A percentile compares a stretch with the other conserved stretches of the same genome.
Conservation (phyloP, 2,113 vertebrate genomes). For the Chaetodon auriga region DNA sequence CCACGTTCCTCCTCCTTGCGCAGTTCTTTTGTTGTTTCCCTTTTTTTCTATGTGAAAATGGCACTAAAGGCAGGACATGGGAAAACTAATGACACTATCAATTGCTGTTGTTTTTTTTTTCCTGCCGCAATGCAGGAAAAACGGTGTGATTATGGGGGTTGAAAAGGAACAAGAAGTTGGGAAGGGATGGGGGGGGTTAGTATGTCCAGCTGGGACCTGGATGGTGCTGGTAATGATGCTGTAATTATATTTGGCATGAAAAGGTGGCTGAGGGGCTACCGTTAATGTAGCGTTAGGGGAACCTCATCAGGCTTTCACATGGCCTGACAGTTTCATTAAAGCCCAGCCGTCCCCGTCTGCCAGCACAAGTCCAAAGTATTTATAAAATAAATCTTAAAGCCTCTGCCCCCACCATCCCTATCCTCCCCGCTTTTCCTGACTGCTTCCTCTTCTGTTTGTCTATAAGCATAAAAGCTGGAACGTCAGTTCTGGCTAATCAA, state of each 20-base stretch:
- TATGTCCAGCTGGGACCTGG: conserved; percentile 45
- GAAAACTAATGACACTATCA: conserved; percentile 71
- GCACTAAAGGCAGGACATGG: conserved; percentile 53
- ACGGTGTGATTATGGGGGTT: conserved; percentile 26
- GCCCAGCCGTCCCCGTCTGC: conserved; percentile 57
- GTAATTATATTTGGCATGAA: conserved; percentile 81
- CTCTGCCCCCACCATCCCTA: background rate
- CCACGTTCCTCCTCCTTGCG: conserved; percentile 27
- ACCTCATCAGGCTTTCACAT: conserved; percentile 75
- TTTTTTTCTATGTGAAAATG: conserved; percentile 50
- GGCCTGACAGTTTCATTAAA: conserved; percentile 83
- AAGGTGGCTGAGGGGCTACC: conserved; percentile 66
- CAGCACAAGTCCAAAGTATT: conserved; percentile 75
- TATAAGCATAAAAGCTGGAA: conserved; percentile 28
- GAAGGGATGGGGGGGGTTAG: conserved; percentile 10
- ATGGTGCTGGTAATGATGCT: conserved; percentile 71
- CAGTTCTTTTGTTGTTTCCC: conserved; percentile 62
- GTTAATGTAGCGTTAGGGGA: conserved; percentile 73
- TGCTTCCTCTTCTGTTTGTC: conserved; percentile 59
- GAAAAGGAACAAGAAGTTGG: conserved; percentile 22
- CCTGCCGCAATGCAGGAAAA: conserved; percentile 75
- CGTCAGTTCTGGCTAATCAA: conserved; percentile 60
- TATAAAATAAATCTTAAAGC: conserved; percentile 76
- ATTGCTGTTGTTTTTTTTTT: conserved; percentile 34
- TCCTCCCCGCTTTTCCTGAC: background rate